phyloP scores from a whole-genome alignment of 2,888 invertebrate genomes.

The Calameuta idolon region DNA sequence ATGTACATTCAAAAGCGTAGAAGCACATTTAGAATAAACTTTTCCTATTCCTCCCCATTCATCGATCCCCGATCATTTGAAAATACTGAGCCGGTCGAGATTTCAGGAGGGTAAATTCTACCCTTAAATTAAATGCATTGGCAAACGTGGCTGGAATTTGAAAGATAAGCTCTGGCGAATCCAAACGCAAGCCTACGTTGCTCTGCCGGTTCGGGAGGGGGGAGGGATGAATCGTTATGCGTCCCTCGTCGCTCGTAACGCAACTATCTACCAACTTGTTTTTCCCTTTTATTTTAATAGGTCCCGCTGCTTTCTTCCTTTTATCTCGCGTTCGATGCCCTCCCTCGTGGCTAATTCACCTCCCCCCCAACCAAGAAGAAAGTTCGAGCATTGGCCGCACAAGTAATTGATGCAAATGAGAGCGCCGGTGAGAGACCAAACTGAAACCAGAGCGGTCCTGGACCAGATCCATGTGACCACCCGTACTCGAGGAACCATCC shows the following conservation, averaged over 20 bases:
- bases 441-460: not conserved
- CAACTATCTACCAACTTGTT: conserved; percentile 64
- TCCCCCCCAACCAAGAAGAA: conserved; percentile 44
- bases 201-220: not conserved
- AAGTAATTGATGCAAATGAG: conserved; percentile 64
- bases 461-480: not conserved
- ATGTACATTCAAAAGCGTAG: not conserved
- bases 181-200: not conserved
- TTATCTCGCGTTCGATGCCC: conserved; percentile 53
- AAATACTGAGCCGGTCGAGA: not conserved
- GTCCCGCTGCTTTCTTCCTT: conserved; percentile 42
- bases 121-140: conserved; percentile 6
- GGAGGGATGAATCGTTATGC: conserved; percentile 53
- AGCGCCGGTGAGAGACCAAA: conserved; percentile 17
- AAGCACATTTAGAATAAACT: not conserved
- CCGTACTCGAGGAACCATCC: not conserved
- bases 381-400: conserved; percentile 43
- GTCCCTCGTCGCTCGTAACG: conserved; percentile 64
- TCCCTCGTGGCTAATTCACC: conserved; percentile 58
- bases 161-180: conserved; percentile 57
- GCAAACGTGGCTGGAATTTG: conserved; percentile 51
- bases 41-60: conserved; percentile 1
- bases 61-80: not conserved
- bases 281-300: conserved; percentile 63
- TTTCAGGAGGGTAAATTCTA: not conserved